These are phyloP conservation scores for Lota lota DNA, from an alignment of 2,113 vertebrate species.

Conservation along the genomic window DNA sequence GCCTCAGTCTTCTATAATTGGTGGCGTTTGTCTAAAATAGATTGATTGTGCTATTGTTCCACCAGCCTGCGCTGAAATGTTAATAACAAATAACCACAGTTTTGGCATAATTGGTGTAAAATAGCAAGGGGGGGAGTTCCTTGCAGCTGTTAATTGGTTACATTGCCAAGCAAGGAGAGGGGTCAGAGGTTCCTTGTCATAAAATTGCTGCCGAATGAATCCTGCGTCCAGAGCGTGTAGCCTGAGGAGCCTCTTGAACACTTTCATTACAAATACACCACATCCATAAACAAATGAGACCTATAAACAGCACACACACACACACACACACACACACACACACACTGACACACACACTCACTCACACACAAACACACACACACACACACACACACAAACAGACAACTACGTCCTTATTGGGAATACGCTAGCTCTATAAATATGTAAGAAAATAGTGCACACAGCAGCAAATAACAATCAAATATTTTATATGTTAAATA, in stretches of 20 bases:
- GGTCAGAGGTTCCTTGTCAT: slow-evolving; percentile 23
- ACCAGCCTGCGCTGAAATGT: slow-evolving; percentile 25
- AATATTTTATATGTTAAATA: too few relatives aligned
- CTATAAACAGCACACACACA: background rate
- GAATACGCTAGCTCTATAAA: too few relatives aligned
- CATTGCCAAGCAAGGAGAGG: slow-evolving; percentile 13
- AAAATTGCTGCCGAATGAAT: slow-evolving; percentile 29
- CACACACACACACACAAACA: background rate
- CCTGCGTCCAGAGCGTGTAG: too few relatives aligned
- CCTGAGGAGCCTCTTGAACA: too few relatives aligned
- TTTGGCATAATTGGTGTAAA: slow-evolving; percentile 32
- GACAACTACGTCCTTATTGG: too few relatives aligned
- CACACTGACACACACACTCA: background rate
- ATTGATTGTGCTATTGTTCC: slow-evolving; percentile 24
- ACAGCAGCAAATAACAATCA: too few relatives aligned
- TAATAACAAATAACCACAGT: slow-evolving; percentile 23
- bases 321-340: background rate
- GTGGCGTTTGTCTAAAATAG: slow-evolving; percentile 36
- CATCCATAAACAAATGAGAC: background rate
- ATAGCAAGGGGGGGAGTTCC: slow-evolving; percentile 16
- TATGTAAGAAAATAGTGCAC: too few relatives aligned
- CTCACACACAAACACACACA: background rate
- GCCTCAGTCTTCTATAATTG: slow-evolving; percentile 55
- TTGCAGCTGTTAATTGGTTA: slow-evolving; percentile 26
- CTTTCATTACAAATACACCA: too few relatives aligned